phyloP scores from a whole-genome alignment of 2,113 vertebrate genomes.

The Morone saxatilis region DNA sequence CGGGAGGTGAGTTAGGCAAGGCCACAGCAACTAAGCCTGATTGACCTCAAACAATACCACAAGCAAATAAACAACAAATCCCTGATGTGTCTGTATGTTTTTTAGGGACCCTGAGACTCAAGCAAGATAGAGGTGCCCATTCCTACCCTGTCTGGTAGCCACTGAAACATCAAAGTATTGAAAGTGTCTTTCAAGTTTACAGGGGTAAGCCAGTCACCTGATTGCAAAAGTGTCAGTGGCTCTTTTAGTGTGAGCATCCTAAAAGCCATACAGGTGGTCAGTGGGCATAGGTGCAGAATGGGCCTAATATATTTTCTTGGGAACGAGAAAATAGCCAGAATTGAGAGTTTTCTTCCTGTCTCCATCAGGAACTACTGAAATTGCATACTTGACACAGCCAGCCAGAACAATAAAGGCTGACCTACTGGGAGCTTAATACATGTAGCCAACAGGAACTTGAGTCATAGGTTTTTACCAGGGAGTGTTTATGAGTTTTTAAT shows the following conservation, averaged over 20 bases:
- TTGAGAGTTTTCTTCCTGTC: neutral
- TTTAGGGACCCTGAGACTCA: slow-evolving; percentile 6
- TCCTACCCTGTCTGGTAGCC: neutral
- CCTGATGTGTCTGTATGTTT: neutral
- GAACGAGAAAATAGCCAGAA: neutral
- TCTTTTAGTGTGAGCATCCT: slow-evolving; percentile 1
- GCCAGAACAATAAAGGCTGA: neutral
- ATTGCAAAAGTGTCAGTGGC: neutral
- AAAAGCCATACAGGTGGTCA: neutral
- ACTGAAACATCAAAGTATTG: slow-evolving; percentile 19
- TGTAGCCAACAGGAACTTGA: neutral
- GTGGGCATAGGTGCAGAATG: neutral
- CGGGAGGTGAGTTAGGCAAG: neutral
- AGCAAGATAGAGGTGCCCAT: neutral
- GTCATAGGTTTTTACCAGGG: neutral
- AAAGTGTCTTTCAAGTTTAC: slow-evolving; percentile 23
- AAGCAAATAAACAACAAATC: slow-evolving; percentile 8
- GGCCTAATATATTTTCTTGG: neutral
- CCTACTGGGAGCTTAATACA: neutral
- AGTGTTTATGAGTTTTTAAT: slow-evolving; percentile 1
- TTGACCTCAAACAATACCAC: slow-evolving; percentile 29
- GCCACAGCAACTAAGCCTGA: neutral
- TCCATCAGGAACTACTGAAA: neutral
- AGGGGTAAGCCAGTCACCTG: neutral
- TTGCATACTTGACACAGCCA: neutral